phyloP scores from a whole-genome alignment of 2,888 invertebrate genomes.

The Tiphia femorata region DNA sequence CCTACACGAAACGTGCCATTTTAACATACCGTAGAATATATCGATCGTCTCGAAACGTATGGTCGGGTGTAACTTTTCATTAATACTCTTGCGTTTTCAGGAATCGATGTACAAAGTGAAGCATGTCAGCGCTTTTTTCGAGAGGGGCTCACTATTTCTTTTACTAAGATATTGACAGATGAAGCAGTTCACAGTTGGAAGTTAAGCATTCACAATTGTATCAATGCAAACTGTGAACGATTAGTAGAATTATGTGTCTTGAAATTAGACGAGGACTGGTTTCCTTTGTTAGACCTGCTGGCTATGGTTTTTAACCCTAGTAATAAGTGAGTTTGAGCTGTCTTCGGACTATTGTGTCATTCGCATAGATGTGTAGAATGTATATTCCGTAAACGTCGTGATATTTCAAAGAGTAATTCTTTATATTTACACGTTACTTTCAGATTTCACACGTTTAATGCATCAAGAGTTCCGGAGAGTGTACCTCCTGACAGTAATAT shows the following conservation, averaged over 20 bases:
- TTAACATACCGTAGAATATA: no score
- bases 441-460: slow-evolving; percentile 90
- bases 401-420: no score
- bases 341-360: no score
- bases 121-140: slow-evolving; percentile 95
- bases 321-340: slow-evolving; percentile 90
- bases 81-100: no score
- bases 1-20: no score
- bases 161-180: slow-evolving; percentile 96
- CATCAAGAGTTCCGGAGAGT: slow-evolving; percentile 81
- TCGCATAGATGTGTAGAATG: not conserved
- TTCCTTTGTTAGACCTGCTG: slow-evolving; percentile 90
- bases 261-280: slow-evolving; percentile 91
- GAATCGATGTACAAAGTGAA: slow-evolving; percentile 88
- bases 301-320: slow-evolving; percentile 95
- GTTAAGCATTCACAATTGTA: slow-evolving; percentile 95
- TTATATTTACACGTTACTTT: no score
- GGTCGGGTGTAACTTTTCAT: no score
- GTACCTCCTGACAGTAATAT: slow-evolving; percentile 74
- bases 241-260: slow-evolving; percentile 93
- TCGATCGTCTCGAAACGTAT: no score
- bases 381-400: no score
- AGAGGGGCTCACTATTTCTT: slow-evolving; percentile 93
- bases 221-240: slow-evolving; percentile 92
- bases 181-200: slow-evolving; percentile 99